phyloP scores from a whole-genome alignment of 2,113 vertebrate genomes.

The Sinocyclocheilus anophthalmus region DNA sequence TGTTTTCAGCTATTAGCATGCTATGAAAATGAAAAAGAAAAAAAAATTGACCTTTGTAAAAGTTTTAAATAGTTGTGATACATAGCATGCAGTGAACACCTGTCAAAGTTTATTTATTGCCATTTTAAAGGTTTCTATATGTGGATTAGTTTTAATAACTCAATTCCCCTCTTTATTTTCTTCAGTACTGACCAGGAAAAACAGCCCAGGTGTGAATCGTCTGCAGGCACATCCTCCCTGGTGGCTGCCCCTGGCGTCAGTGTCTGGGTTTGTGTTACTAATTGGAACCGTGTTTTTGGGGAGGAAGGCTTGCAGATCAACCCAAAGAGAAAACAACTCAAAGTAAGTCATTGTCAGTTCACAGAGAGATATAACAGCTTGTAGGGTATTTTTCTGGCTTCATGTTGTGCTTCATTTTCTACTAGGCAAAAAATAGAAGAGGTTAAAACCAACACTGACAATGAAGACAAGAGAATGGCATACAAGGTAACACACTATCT shows the following conservation, averaged over 20 bases:
- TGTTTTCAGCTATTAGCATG: too few relatives aligned
- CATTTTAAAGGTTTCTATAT: not conserved
- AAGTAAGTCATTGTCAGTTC: not conserved
- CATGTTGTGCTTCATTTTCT: not conserved
- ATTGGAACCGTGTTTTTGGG: not conserved
- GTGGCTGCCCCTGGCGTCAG: not conserved
- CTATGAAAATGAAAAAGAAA: not conserved
- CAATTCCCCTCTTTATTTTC: not conserved
- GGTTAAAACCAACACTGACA: not conserved
- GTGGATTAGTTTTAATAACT: not conserved
- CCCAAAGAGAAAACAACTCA: not conserved
- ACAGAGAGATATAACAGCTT: not conserved
- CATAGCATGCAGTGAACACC: not conserved
- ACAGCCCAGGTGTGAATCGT: not conserved
- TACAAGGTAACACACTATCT: constrained; percentile 2
- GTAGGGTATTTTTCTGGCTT: not conserved
- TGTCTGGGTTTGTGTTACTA: not conserved
- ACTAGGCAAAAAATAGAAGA: not conserved
- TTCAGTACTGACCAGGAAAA: not conserved
- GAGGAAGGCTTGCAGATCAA: not conserved
- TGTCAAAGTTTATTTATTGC: not conserved
- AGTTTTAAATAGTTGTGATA: too few relatives aligned
- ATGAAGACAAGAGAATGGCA: not conserved
- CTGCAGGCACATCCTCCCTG: not conserved
- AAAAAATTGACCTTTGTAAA: not conserved